Conservation (phyloP, 2,888 invertebrate species). For the Clivina fossor region DNA sequence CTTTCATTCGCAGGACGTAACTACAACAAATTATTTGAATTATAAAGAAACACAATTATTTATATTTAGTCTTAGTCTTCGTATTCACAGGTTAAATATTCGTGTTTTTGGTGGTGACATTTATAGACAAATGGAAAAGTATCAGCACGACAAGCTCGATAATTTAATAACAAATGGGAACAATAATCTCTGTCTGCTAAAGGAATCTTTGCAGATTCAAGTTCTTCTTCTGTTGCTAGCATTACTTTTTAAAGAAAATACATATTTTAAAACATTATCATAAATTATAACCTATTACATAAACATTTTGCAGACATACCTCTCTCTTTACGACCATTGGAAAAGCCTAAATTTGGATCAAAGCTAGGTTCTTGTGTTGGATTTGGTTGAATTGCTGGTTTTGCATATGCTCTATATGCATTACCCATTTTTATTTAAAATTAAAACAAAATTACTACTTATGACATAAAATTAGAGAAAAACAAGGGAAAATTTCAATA, state of each 20-base stretch:
- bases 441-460: too few species aligned
- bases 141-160: constrained; percentile 69
- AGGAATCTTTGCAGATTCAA: constrained; percentile 75
- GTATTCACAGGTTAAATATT: constrained; percentile 74
- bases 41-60: constrained; percentile 7
- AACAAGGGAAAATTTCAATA: too few species aligned
- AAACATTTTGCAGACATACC: constrained; percentile 54
- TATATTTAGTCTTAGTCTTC: constrained; percentile 89
- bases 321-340: constrained; percentile 72
- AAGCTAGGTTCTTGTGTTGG: constrained; percentile 65
- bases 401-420: constrained; percentile 45
- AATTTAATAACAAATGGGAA: constrained; percentile 72
- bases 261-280: too few species aligned
- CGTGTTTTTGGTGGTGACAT: constrained; percentile 78
- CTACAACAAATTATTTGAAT: constrained; percentile 57
- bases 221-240: constrained; percentile 73
- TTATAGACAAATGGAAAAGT: constrained; percentile 69
- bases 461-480: too few species aligned
- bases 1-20: constrained; percentile 82
- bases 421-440: constrained; percentile 48
- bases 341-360: constrained; percentile 75
- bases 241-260: too few species aligned
- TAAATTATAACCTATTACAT: too few species aligned
- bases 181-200: constrained; percentile 77
- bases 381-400: constrained; percentile 50